These are phyloP conservation scores for Theristicus caerulescens DNA, from an alignment of 2,113 vertebrate genomes.

Conservation along the genomic window DNA sequence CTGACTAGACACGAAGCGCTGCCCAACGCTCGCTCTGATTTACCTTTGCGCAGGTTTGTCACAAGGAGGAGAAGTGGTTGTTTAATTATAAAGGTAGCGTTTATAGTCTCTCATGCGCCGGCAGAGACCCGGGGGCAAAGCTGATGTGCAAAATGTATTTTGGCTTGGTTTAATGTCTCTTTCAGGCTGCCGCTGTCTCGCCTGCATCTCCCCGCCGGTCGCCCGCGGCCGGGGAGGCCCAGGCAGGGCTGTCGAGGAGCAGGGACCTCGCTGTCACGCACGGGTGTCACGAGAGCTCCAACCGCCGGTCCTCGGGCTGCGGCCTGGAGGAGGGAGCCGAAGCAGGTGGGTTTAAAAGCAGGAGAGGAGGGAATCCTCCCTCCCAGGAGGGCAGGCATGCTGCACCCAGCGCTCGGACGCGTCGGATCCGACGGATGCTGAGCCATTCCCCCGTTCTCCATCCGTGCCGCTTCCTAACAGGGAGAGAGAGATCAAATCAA, in stretches of 20 bases:
- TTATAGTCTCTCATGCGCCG: not conserved
- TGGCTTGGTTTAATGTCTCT: not conserved
- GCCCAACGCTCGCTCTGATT: not conserved
- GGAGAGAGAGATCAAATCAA: not conserved
- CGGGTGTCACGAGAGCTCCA: not conserved
- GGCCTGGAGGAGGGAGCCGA: not conserved
- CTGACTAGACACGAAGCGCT: not conserved
- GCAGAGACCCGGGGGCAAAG: not conserved
- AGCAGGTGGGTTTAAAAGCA: not conserved
- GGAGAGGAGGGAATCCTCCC: not conserved
- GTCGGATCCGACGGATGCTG: not conserved
- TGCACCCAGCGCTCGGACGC: not conserved
- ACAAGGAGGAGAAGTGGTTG: not conserved
- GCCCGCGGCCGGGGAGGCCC: fast-evolving
- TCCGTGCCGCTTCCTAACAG: not conserved
- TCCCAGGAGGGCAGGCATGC: not conserved
- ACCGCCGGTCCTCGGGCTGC: not conserved
- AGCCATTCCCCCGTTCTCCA: not conserved
- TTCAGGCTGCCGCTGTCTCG: not conserved
- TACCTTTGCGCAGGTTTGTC: not conserved
- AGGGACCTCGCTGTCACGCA: not conserved
- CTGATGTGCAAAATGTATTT: not conserved
- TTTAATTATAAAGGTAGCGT: not conserved
- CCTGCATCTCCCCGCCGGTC: not conserved
- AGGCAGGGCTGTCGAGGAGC: not conserved